Conservation (phyloP, 2,888 invertebrate genomes). For the Pteria penguin region DNA sequence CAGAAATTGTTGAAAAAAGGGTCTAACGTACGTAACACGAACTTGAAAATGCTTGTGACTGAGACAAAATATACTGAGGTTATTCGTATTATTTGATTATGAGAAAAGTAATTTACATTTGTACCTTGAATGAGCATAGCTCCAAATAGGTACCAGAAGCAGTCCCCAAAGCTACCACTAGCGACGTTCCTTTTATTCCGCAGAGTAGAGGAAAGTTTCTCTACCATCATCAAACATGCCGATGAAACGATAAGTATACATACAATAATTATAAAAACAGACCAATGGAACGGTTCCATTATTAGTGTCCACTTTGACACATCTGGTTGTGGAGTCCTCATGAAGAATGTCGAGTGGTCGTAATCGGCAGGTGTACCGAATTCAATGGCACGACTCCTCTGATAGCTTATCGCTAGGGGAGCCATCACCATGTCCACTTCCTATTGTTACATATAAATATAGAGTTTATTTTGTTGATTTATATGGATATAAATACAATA, state of each 20-base stretch:
- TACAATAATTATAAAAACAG: neutral
- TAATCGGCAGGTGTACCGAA: neutral
- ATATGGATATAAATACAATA: too few relatives aligned
- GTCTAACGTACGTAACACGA: too few relatives aligned
- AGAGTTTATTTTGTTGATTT: too few relatives aligned
- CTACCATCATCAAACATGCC: neutral
- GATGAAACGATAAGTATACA: neutral
- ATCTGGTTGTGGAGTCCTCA: neutral
- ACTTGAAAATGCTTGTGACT: too few relatives aligned
- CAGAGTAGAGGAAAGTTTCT: neutral
- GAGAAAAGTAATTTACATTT: too few relatives aligned
- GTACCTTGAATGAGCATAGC: neutral
- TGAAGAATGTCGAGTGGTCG: neutral
- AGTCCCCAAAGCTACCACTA: neutral
- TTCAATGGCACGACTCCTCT: neutral
- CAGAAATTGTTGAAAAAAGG: too few relatives aligned
- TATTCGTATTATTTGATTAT: too few relatives aligned
- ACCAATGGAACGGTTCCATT: neutral
- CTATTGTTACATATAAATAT: too few relatives aligned
- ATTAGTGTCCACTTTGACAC: neutral
- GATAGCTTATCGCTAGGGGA: neutral
- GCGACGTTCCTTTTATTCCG: neutral
- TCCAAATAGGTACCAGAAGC: neutral
- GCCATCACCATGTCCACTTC: neutral
- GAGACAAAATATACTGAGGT: too few relatives aligned